Evolutionary conservation across 2,888 invertebrate genomes (phyloP).

Genomic region (Trissoscelio sp.): DNA sequence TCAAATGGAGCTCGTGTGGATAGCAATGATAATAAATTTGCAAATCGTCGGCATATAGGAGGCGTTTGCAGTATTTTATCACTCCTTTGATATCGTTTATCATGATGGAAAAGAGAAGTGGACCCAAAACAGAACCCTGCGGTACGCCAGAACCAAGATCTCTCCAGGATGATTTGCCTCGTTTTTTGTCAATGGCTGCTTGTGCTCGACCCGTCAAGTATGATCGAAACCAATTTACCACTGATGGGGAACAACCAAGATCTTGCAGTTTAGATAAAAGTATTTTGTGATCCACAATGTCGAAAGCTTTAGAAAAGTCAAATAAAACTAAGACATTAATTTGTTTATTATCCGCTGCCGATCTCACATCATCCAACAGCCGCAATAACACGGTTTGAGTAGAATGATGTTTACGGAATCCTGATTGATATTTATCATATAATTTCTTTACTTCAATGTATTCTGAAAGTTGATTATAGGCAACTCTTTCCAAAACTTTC

Average conservation of each 20-base stretch:
- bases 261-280: background rate
- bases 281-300: background rate
- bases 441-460: background rate
- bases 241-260: background rate
- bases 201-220: background rate
- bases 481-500: background rate
- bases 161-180: background rate
- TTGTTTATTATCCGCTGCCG: background rate
- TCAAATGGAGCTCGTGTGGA: background rate
- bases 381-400: background rate
- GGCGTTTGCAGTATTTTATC: background rate
- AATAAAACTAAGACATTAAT: background rate
- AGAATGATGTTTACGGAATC: background rate
- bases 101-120: background rate
- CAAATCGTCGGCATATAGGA: background rate
- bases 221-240: background rate
- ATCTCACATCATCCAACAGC: background rate
- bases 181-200: background rate
- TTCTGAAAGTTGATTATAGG: background rate
- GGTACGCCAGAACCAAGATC: background rate
- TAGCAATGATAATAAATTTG: background rate
- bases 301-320: slow-evolving; percentile 6
- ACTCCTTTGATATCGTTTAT: background rate
- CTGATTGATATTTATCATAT: background rate
- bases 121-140: background rate